Base-by-base conservation (phyloP, 2,888 invertebrate species). In the Athalia cordata region DNA sequence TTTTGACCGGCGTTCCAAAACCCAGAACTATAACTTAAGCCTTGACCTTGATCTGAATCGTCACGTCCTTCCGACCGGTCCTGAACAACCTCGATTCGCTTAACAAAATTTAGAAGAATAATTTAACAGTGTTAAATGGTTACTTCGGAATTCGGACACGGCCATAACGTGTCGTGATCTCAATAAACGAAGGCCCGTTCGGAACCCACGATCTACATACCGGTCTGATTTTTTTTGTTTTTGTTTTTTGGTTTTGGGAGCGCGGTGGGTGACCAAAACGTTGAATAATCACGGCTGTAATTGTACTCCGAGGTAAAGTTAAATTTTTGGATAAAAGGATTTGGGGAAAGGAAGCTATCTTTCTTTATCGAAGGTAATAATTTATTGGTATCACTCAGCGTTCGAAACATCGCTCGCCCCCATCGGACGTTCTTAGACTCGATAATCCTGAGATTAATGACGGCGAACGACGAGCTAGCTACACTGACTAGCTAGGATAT, bases 41-140 rank as follows among this genome's bases (percentile, higher is more conserved):
- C 72, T 72, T 72, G 72, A 59, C 72, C 72, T 72, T 72, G 72
- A 72, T 72, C 72, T 11, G 57, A 59, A 59, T 72, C 15, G 13
- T 15, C 43, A 47, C 59, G 59, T 59, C 57, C 57, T 57, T 55
- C 8, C 52, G 50, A 68, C 29, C 50, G 68, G 68, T 55, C 52
- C 68, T 55, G 49, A 4, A 8, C 15, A 43, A 43, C 50, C 50
- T 6, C 29, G 43, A 68, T 68, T 11, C 15, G 55, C 52, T 68
- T 7, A 29, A 55, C 5, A 9, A 8, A 11, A 68, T 66, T 66
- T 66, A 29, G 29, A 29, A 29, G 29, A 29, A 29, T 29, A 29
- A 29, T 66, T 50, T 43, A 11, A 13, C 50, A 43, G n/a, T 11
- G 55, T 55, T 7, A 68, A n/a, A 68, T 68, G 52, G 55, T 68